Conservation (phyloP, 1,140 invertebrate species). For the Dinothrombium tinctorium region DNA sequence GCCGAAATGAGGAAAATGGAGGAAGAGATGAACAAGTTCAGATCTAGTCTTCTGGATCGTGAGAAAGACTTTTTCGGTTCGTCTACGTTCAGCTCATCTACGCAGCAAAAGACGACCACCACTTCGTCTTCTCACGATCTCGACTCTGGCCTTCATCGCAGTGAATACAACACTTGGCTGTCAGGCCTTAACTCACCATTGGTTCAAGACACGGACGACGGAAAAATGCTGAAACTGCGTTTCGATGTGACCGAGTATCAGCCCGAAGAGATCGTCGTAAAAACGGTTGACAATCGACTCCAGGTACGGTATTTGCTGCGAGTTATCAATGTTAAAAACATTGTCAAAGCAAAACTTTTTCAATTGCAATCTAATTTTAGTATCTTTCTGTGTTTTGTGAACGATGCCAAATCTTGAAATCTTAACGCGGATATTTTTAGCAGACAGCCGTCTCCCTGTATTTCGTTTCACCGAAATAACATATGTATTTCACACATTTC, state of each 20-base stretch:
- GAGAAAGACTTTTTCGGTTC: slow-evolving; percentile 28
- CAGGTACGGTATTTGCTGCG: slow-evolving; percentile 36
- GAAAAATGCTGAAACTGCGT: slow-evolving; percentile 59
- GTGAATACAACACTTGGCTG: slow-evolving; percentile 34
- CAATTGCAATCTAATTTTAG: too few species aligned
- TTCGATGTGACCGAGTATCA: slow-evolving; percentile 85
- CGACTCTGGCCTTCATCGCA: slow-evolving; percentile 14
- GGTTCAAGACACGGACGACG: slow-evolving; percentile 59
- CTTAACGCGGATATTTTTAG: too few species aligned
- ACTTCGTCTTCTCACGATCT: slow-evolving; percentile 7
- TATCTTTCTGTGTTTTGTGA: too few species aligned
- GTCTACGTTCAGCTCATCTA: neutral
- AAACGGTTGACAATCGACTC: slow-evolving; percentile 84
- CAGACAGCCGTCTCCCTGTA: too few species aligned
- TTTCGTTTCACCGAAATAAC: too few species aligned
- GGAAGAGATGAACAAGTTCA: slow-evolving; percentile 88
- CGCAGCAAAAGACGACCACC: slow-evolving; percentile 2
- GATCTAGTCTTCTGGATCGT: slow-evolving; percentile 69
- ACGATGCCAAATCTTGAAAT: too few species aligned
- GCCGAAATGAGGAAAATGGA: slow-evolving; percentile 93
- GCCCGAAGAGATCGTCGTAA: slow-evolving; percentile 84
- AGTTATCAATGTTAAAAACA: neutral
- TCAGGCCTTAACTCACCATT: slow-evolving; percentile 69
- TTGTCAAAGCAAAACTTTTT: too few species aligned
- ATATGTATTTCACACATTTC: too few species aligned